These are phyloP conservation scores for Hecatera dysodea DNA, from an alignment of 2,888 invertebrate species.

Conservation along the genomic window DNA sequence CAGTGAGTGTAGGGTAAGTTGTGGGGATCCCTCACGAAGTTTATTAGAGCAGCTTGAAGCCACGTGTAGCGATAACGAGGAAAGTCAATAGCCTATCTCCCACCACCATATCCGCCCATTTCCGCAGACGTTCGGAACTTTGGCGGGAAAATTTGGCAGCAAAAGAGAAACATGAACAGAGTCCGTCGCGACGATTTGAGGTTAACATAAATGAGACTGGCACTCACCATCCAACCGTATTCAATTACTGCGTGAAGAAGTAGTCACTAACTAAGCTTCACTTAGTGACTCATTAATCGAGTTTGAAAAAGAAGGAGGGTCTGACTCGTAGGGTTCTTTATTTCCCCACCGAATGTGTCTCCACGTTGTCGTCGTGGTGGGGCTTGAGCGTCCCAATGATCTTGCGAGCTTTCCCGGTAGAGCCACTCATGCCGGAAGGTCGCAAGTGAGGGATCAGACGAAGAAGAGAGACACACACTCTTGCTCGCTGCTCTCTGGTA, in stretches of 20 bases:
- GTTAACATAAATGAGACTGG: background rate
- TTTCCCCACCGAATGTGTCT: no score
- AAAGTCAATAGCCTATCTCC: constrained; percentile 60
- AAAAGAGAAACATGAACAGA: constrained; percentile 34
- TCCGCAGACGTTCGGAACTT: constrained; percentile 47
- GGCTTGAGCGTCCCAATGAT: no score
- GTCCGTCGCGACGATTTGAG: constrained; percentile 4
- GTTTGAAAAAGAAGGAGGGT: background rate
- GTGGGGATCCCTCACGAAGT: constrained; percentile 30
- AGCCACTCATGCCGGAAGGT: no score
- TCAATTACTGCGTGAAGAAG: background rate
- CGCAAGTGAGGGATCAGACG: no score
- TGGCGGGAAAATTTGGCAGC: constrained; percentile 30
- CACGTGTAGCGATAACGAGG: constrained; percentile 57
- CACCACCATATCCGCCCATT: constrained; percentile 45
- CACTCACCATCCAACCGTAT: background rate
- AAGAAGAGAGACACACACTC: no score
- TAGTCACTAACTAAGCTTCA: background rate
- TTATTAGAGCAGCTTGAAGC: constrained; percentile 51
- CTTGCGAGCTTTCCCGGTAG: no score
- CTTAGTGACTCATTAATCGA: background rate
- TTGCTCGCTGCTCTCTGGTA: no score
- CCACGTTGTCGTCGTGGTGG: no score
- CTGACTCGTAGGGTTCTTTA: no score
- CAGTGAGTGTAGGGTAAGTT: constrained; percentile 33